These are phyloP conservation scores for Eupithecia centaureata DNA, from an alignment of 2,888 invertebrate genomes.

Conservation along the genomic window DNA sequence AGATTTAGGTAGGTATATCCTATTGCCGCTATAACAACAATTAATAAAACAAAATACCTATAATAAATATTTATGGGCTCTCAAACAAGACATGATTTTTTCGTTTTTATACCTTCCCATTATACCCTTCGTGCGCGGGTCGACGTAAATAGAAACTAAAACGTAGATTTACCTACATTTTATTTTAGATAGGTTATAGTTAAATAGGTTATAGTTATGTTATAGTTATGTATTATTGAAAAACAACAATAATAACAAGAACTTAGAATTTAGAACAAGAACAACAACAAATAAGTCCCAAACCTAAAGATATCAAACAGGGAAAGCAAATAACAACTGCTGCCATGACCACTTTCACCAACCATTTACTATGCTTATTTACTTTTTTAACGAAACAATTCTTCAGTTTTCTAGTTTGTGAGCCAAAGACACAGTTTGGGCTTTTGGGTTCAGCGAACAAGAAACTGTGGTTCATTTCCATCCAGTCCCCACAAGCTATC, in stretches of 20 bases:
- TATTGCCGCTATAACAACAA: no score
- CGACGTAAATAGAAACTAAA: background rate
- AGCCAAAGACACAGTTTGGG: background rate
- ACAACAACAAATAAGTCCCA: constrained; percentile 1
- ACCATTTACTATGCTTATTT: constrained; percentile 2
- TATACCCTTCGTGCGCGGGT: no score
- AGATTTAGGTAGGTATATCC: no score
- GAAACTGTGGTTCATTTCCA: background rate
- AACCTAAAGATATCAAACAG: constrained; percentile 3
- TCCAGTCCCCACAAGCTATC: background rate
- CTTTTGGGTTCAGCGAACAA: background rate
- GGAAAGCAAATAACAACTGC: constrained; percentile 3
- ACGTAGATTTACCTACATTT: background rate
- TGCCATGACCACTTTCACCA: background rate
- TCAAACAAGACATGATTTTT: no score
- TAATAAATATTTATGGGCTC: no score
- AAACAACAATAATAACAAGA: background rate
- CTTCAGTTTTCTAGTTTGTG: background rate
- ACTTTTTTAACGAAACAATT: constrained; percentile 20
- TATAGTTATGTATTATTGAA: background rate
- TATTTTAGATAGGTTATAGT: background rate
- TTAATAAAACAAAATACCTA: no score
- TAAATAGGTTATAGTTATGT: no score
- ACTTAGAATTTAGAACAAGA: constrained; percentile 1
- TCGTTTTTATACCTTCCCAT: no score